A percentile compares a stretch with the other conserved stretches of the same genome.
These are phyloP conservation scores for Leptogaster cylindrica DNA, from an alignment of 2,888 invertebrate genomes.

Conservation along the genomic window DNA sequence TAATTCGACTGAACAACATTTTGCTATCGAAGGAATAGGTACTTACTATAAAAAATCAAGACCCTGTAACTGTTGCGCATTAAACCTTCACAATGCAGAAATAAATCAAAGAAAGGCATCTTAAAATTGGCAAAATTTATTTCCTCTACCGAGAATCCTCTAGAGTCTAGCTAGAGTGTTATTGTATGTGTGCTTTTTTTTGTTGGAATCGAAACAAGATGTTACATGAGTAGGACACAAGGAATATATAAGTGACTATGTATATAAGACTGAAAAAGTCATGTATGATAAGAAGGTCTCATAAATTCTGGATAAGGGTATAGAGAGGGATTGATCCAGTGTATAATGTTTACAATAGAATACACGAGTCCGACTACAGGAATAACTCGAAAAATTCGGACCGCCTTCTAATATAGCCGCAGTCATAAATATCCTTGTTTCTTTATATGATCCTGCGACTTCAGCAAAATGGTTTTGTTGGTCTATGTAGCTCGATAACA, in stretches of 20 bases:
- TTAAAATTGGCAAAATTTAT: slow-evolving; percentile 2
- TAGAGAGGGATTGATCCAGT: slow-evolving; percentile 10
- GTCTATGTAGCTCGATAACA: neutral
- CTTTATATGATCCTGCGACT: neutral
- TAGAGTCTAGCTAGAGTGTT: too few species aligned
- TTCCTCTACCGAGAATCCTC: slow-evolving; percentile 2
- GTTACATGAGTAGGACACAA: too few species aligned
- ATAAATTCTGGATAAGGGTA: slow-evolving; percentile 16
- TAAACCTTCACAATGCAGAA: slow-evolving; percentile 4
- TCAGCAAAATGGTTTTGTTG: neutral
- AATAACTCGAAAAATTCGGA: slow-evolving; percentile 1
- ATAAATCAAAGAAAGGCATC: slow-evolving; percentile 18
- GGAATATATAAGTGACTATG: too few species aligned
- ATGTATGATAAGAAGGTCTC: slow-evolving; percentile 17
- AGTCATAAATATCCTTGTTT: slow-evolving; percentile 24
- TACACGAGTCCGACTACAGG: neutral
- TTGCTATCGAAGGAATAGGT: slow-evolving; percentile 2
- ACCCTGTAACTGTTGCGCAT: slow-evolving; percentile 10
- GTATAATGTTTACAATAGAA: slow-evolving; percentile 8
- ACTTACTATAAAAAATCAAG: slow-evolving; percentile 11
- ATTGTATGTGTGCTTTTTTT: too few species aligned
- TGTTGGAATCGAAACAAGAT: too few species aligned
- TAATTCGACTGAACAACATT: slow-evolving; percentile 2
- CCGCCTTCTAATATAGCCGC: slow-evolving; percentile 21
- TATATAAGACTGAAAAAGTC: too few species aligned